Evolutionary conservation across 2,113 vertebrate species (phyloP), one percentile per base, ranked within the genome.

Genomic region (Eretmodus cyanostictus): DNA sequence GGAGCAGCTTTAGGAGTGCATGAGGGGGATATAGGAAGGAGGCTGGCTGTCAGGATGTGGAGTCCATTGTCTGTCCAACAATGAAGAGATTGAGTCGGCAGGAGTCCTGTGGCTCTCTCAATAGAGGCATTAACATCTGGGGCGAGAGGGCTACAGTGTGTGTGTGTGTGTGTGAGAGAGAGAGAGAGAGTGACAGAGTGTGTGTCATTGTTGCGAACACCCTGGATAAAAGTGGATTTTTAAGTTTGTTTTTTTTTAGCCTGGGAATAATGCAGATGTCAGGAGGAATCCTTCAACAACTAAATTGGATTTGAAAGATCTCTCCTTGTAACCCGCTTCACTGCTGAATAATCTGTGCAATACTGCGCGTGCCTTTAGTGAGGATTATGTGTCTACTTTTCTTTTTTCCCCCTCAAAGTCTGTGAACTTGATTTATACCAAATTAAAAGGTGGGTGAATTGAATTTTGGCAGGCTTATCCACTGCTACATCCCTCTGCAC

Each of bases 111-210:
- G 90, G 89, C 87, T 93, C 95, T 91, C 91, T 96, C 94, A 96
- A 95, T 95, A 84, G 94, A 93, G 86, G 94, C 87, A 94, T 95
- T 96, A 96, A 96, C 96, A 97, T 96, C 94, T 96, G 95, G 94
- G 95, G 91, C 84, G 47, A 85, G 84, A 92, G 89, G 90, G 91
- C 89, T 89, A 73, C 78, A 66, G 59, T 42, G 68, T 76, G 81
- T 87, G 53, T 84, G 80, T 19, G 81, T 55, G 63, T 38, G 68
- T 13, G 82, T 80, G 68, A 80, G 24, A 2, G 57, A 3, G 63
- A 40, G 34, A 38, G 63, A 42, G 71, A n/a, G 42, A 14, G 24
- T 3, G 4, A 14, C 1, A 47, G 42, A 57, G 73, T 83, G 82
- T 87, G 85, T 81, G 84, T 68, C 57, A 88, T 84, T 91, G 85